phyloP scores from a whole-genome alignment of 2,113 vertebrate species.

The Nycticryphes semicollaris region DNA sequence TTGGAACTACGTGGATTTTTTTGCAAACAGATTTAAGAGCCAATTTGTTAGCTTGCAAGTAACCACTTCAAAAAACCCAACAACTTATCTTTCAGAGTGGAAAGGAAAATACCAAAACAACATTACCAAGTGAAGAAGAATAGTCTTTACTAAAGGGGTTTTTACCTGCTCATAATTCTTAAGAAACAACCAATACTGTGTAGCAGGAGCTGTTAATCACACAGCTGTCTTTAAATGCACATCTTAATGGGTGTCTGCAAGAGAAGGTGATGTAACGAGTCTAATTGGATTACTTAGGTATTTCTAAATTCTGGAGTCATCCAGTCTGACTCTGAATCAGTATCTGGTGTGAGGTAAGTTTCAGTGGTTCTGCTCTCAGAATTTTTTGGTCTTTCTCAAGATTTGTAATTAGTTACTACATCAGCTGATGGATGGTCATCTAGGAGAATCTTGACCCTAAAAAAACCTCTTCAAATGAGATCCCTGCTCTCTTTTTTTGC shows the following conservation, averaged over 20 bases:
- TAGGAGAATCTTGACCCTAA: background rate
- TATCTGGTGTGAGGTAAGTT: background rate
- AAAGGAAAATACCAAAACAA: background rate
- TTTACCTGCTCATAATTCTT: background rate
- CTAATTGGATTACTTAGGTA: background rate
- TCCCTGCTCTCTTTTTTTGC: background rate
- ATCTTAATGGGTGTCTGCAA: background rate
- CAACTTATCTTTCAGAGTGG: background rate
- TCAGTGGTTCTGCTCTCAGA: background rate
- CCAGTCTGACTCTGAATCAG: background rate
- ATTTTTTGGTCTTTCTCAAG: background rate
- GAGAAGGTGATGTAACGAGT: background rate
- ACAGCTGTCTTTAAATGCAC: background rate
- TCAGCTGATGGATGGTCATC: background rate
- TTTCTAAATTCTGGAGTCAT: background rate
- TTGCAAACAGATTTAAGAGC: background rate
- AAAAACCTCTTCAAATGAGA: background rate
- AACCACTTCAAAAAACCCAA: background rate
- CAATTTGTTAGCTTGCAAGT: background rate
- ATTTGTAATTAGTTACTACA: background rate
- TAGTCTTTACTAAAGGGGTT: background rate
- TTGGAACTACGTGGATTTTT: background rate
- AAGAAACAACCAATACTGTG: background rate
- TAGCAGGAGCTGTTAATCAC: background rate
- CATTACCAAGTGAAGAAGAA: background rate